Evolutionary conservation across 1,140 invertebrate species (phyloP).

Genomic region (Microplitis mediator): DNA sequence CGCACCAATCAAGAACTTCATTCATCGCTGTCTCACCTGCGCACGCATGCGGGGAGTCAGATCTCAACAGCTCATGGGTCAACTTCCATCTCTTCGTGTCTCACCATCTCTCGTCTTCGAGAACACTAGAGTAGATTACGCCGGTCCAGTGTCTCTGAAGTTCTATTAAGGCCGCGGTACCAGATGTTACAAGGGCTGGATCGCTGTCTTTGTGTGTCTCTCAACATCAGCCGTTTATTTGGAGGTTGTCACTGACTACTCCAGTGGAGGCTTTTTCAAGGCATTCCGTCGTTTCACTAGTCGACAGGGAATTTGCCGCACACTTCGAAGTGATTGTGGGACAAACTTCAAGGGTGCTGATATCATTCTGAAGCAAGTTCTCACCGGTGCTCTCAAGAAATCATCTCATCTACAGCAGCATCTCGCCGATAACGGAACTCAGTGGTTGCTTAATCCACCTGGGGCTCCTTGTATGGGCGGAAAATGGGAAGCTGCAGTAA

Average conservation of each 20-base stretch:
- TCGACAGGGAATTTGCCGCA: slow-evolving; percentile 30
- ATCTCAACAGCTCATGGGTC: not conserved
- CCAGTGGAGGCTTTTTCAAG: slow-evolving; percentile 37
- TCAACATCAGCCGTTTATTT: no score
- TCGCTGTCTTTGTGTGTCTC: no score
- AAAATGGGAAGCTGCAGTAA: not conserved
- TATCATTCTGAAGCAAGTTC: no score
- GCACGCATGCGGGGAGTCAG: not conserved
- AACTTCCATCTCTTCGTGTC: not conserved
- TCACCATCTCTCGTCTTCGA: slow-evolving; percentile 13
- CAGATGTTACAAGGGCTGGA: no score
- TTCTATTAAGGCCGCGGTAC: not conserved
- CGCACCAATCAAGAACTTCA: slow-evolving; percentile 15
- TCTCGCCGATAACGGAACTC: not conserved
- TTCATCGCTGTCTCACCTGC: slow-evolving; percentile 10
- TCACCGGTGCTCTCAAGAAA: no score
- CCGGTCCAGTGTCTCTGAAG: slow-evolving; percentile 35
- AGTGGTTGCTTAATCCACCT: slow-evolving; percentile 2
- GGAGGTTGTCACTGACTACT: slow-evolving; percentile 13
- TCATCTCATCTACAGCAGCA: no score
- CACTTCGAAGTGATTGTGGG: slow-evolving; percentile 21
- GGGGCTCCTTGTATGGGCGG: not conserved
- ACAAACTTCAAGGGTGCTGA: not conserved
- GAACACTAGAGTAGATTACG: slow-evolving; percentile 33
- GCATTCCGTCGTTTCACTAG: slow-evolving; percentile 38